Evolutionary conservation across 2,888 invertebrate species (phyloP).

Genomic region (Saturnia pavonia): DNA sequence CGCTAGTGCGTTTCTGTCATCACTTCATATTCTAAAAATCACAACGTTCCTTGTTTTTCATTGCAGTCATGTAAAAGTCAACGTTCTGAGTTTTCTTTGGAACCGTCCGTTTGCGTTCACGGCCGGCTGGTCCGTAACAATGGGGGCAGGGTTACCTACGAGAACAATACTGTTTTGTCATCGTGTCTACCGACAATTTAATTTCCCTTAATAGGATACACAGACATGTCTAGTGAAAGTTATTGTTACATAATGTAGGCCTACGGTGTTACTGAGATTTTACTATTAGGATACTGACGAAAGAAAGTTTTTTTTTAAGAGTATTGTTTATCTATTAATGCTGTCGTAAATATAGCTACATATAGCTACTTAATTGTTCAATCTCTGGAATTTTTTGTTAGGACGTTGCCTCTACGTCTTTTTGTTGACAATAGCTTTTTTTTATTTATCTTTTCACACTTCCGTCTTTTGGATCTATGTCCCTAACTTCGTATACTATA

Average conservation of each 20-base stretch:
- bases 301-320: background rate
- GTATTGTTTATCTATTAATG: too few species aligned
- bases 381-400: too few species aligned
- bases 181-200: slow-evolving; percentile 7
- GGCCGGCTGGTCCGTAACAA: slow-evolving; percentile 3
- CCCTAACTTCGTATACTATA: too few species aligned
- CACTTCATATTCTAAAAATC: background rate
- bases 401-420: too few species aligned
- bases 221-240: slow-evolving; percentile 9
- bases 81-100: background rate
- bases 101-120: background rate
- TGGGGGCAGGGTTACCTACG: slow-evolving; percentile 6
- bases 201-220: slow-evolving; percentile 1
- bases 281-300: background rate
- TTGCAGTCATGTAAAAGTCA: slow-evolving; percentile 2
- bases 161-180: slow-evolving; percentile 12
- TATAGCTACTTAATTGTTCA: too few species aligned
- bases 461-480: too few species aligned
- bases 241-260: slow-evolving; percentile 1
- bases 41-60: background rate
- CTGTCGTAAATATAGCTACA: too few species aligned
- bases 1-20: too few species aligned
- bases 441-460: too few species aligned
- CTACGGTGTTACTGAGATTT: background rate
- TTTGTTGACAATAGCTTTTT: too few species aligned